Evolutionary conservation across 2,888 invertebrate genomes (phyloP).

Genomic region (Epirrita christyi): DNA sequence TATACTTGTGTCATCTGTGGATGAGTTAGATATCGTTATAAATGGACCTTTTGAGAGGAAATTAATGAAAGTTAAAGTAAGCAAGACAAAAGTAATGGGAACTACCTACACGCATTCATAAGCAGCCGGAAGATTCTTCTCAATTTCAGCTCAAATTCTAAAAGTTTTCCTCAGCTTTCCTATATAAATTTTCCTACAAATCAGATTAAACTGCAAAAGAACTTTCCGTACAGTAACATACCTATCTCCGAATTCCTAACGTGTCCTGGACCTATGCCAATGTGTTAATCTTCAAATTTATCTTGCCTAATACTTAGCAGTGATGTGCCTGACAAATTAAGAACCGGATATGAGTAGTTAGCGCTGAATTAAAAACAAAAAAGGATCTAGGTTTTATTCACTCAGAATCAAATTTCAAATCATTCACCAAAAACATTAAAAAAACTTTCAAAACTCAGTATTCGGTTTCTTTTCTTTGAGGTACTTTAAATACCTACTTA

Average conservation of each 20-base stretch:
- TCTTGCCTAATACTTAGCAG: conserved; percentile 40
- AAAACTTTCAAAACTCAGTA: too few species aligned
- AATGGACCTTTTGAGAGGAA: too few species aligned
- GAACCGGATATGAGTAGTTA: not conserved
- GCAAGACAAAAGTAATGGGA: too few species aligned
- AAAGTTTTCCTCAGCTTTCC: conserved; percentile 3
- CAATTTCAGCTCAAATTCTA: not conserved
- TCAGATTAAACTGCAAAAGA: conserved; percentile 22
- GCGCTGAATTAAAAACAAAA: too few species aligned
- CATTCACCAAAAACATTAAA: too few species aligned
- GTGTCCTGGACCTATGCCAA: conserved; percentile 67
- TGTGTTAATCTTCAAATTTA: conserved; percentile 49
- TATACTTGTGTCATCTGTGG: too few species aligned
- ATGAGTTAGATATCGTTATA: too few species aligned
- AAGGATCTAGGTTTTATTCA: not conserved
- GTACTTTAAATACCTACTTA: too few species aligned
- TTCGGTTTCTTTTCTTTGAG: too few species aligned
- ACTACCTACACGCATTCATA: too few species aligned
- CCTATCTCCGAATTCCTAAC: conserved; percentile 38
- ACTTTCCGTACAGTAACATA: conserved; percentile 19
- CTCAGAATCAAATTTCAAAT: not conserved
- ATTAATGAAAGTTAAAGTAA: too few species aligned
- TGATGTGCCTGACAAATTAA: conserved; percentile 12
- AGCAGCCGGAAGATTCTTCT: too few species aligned
- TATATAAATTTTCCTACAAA: conserved; percentile 24